These are phyloP conservation scores for Phalacrocorax brasilianus DNA, from an alignment of 2,113 vertebrate genomes.

Conservation along the genomic window DNA sequence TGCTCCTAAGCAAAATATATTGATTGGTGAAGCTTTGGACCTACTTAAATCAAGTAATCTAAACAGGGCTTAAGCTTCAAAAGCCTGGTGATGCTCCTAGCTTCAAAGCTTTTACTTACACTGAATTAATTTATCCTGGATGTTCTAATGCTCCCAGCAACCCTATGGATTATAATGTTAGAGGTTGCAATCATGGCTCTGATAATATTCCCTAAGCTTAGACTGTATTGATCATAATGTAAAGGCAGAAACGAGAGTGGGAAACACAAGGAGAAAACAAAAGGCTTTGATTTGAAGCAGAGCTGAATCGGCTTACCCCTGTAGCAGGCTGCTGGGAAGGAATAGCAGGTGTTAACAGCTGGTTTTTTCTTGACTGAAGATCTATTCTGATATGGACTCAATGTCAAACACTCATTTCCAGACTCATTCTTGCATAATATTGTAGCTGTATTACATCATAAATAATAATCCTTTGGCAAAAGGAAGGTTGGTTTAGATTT, in stretches of 20 bases:
- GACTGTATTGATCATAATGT: constrained; percentile 55
- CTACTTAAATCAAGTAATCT: constrained; percentile 81
- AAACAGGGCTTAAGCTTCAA: constrained; percentile 78
- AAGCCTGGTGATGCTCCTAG: constrained; percentile 65
- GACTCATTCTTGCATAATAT: background rate
- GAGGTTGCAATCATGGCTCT: constrained; percentile 57
- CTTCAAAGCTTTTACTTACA: constrained; percentile 77
- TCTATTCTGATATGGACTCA: background rate
- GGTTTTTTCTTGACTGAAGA: background rate
- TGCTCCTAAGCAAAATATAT: constrained; percentile 74
- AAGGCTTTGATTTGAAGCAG: constrained; percentile 16
- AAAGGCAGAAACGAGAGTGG: constrained; percentile 19
- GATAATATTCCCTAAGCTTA: constrained; percentile 64
- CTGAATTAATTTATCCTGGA: constrained; percentile 76
- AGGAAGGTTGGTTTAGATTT: background rate
- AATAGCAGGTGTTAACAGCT: background rate
- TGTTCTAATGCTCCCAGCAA: constrained; percentile 68
- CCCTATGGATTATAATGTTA: constrained; percentile 72
- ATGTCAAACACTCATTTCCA: background rate
- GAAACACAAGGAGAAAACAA: background rate
- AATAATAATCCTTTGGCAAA: background rate
- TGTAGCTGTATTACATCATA: background rate
- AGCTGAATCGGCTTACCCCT: background rate
- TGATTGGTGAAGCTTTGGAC: constrained; percentile 71
- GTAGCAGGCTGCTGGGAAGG: background rate